Evolutionary conservation across 2,888 invertebrate genomes (phyloP).

Genomic region (Empis livida): DNA sequence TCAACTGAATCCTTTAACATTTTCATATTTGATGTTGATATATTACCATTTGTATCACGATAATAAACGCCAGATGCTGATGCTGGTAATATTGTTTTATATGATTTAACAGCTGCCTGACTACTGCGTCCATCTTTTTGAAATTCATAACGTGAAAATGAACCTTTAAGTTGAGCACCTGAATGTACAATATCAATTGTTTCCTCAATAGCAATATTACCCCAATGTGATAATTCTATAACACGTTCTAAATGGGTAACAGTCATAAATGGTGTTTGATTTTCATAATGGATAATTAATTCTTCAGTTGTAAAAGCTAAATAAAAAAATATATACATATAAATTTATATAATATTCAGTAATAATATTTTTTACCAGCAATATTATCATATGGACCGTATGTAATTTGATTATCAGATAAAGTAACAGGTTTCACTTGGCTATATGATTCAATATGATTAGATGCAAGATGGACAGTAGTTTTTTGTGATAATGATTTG

Average conservation of each 20-base stretch:
- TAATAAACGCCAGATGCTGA: conserved; percentile 95
- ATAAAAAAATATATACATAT: neutral
- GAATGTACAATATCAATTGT: conserved; percentile 81
- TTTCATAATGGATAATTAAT: conserved; percentile 82
- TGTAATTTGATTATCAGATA: conserved; percentile 64
- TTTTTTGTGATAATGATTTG: conserved; percentile 63
- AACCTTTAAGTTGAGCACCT: conserved; percentile 84
- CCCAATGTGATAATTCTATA: conserved; percentile 98
- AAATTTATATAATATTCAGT: neutral
- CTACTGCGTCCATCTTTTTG: conserved; percentile 84
- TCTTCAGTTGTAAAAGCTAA: conserved; percentile 45
- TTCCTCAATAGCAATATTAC: conserved; percentile 95
- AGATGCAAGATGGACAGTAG: conserved; percentile 62
- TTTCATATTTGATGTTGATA: conserved; percentile 90
- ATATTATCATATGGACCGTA: conserved; percentile 83
- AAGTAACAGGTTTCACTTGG: conserved; percentile 65
- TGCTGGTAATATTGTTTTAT: conserved; percentile 74
- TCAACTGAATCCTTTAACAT: conserved; percentile 85
- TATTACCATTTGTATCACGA: conserved; percentile 92
- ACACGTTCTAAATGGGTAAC: conserved; percentile 72
- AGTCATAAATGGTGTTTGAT: conserved; percentile 92
- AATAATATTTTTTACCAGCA: conserved; percentile 31
- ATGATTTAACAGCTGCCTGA: conserved; percentile 80
- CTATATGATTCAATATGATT: conserved; percentile 71
- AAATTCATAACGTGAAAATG: conserved; percentile 95